These are phyloP conservation scores for Sycophila texana DNA, from an alignment of 2,888 invertebrate species.

Conservation along the genomic window DNA sequence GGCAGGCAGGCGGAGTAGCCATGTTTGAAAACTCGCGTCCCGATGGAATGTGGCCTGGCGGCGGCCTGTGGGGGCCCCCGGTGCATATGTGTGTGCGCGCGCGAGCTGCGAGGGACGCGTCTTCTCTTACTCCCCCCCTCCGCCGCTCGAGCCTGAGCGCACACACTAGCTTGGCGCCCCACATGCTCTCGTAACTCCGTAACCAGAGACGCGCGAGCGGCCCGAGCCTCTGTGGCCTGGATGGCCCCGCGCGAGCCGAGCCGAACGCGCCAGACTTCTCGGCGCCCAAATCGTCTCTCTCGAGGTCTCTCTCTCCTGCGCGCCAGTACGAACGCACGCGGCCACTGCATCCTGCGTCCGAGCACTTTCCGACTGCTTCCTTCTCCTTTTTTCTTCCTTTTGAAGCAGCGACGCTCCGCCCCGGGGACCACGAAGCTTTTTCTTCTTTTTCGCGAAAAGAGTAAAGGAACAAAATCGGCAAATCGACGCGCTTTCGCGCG, in stretches of 20 bases:
- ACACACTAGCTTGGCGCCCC: slow-evolving; percentile 71
- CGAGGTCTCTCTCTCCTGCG: slow-evolving; percentile 68
- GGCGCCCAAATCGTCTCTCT: slow-evolving; percentile 73
- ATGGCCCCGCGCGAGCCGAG: slow-evolving; percentile 45
- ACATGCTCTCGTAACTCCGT: slow-evolving; percentile 75
- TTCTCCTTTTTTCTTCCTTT: slow-evolving; percentile 11
- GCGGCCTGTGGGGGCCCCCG: slow-evolving; percentile 62
- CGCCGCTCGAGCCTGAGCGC: slow-evolving; percentile 51
- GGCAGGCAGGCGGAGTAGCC: slow-evolving; percentile 63
- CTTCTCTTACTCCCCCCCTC: background rate
- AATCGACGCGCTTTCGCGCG: too few species aligned
- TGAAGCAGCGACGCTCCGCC: background rate
- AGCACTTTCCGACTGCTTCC: slow-evolving; percentile 47
- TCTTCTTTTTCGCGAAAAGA: too few species aligned
- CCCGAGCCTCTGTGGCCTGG: slow-evolving; percentile 56
- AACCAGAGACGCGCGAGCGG: slow-evolving; percentile 73
- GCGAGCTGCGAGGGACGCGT: slow-evolving; percentile 40
- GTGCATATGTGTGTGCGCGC: slow-evolving; percentile 12
- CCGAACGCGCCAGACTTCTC: slow-evolving; percentile 73
- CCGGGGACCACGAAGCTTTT: too few species aligned
- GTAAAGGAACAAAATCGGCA: too few species aligned
- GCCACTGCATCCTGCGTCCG: slow-evolving; percentile 54
- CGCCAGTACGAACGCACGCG: slow-evolving; percentile 49
- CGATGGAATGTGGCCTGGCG: slow-evolving; percentile 70
- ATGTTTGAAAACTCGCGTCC: slow-evolving; percentile 73